Evolutionary conservation across 2,888 invertebrate genomes (phyloP).

Genomic region (Lithophane leautieri): DNA sequence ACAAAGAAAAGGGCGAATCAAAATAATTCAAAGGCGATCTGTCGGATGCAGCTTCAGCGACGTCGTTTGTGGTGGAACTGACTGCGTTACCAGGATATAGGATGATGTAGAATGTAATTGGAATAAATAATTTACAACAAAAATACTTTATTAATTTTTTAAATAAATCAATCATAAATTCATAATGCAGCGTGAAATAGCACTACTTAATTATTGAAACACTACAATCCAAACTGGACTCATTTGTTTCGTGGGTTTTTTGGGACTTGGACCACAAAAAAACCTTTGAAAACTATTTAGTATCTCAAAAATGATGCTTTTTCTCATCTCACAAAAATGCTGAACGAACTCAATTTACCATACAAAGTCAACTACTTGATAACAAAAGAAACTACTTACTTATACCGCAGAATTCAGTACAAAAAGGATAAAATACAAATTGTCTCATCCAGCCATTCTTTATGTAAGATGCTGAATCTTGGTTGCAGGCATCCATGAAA

Average conservation of each 20-base stretch:
- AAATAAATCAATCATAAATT: background rate
- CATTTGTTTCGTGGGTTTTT: background rate
- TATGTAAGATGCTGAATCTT: constrained; percentile 35
- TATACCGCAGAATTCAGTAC: constrained; percentile 11
- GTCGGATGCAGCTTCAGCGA: constrained; percentile 67
- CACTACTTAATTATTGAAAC: background rate
- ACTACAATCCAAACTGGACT: background rate
- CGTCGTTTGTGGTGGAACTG: constrained; percentile 61
- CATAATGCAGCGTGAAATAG: background rate
- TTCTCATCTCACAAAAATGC: constrained; percentile 4
- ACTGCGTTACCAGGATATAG: constrained; percentile 47
- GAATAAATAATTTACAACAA: background rate
- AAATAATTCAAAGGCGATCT: constrained; percentile 69
- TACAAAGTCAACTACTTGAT: background rate
- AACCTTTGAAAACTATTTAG: background rate
- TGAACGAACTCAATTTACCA: background rate
- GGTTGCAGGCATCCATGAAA: constrained; percentile 71
- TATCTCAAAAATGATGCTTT: background rate
- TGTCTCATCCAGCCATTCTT: constrained; percentile 50
- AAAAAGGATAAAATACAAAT: constrained; percentile 10
- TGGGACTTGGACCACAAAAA: background rate
- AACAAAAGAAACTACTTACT: constrained; percentile 24
- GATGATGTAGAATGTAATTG: constrained; percentile 1
- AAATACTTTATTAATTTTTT: background rate
- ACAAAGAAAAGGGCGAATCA: constrained; percentile 67